Evolutionary conservation across 1,140 invertebrate genomes (phyloP), one percentile per base, ranked within the genome.

Genomic region (Scaptomyza graminum): DNA sequence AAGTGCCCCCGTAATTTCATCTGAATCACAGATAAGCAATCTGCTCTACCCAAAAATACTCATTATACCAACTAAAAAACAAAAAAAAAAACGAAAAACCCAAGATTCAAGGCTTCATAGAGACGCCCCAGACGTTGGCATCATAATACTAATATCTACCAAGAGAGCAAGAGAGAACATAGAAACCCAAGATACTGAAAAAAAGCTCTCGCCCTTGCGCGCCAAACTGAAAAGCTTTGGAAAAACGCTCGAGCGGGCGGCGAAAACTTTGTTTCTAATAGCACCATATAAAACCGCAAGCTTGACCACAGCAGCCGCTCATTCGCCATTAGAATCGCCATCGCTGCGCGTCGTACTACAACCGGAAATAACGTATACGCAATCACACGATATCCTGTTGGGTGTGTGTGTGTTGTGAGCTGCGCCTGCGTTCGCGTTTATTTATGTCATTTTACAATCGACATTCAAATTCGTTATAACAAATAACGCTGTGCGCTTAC

Each of bases 301-400:
- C 84, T 88, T 88, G 83, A 88, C 83, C 83, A 79, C 66, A 66
- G 67, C 50, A 57, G 66, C 76, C 52, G 84, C 82, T 89, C 83
- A 88, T 76, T 88, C 79, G 76, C 75, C 71, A 79, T 88, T 88
- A 87, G 83, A 87, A 88, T 78, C 76, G 79, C 72, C 71, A 73
- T 54, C 65, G 68, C 57, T 13, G 71, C 79, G 83, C 75, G 71
- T 88, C 82, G 56, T 37, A 51, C 34, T 22, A 34, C 28, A 43
- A 43, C 72, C 80, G 80, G 74, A 81, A 81, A 75, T 72, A 57
- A 9, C 31, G 37, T 41, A 41, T 41, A 54, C 51, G 68, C 52
- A 56, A 50, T 60, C 59, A 60, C 51, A 34, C 31, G 9, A 75
- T 85, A 75, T 84, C 81, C 80, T 84, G 56, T 65, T n/a, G 18